Base-by-base conservation (phyloP, 2,888 invertebrate species). In the Nomada goodeniana region DNA sequence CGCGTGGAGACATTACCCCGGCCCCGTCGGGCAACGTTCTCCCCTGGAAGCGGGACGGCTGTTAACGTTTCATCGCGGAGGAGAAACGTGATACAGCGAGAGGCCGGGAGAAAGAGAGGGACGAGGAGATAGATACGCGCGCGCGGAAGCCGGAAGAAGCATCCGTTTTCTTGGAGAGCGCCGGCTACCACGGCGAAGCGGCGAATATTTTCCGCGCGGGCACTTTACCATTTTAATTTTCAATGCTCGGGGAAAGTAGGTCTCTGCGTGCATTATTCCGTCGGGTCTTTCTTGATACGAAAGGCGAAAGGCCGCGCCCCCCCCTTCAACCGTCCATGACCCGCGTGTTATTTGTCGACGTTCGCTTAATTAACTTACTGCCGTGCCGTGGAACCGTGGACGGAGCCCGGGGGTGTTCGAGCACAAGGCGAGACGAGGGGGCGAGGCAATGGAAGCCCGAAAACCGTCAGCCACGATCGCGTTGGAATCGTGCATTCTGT, bases 361-460 rank as follows among this genome's bases (percentile, higher is more conserved):
- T 78, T 85, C 82, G 75, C 61, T 83, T 88, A 88, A 88, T 88
- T 88, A 88, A 88, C 82, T 83, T 85, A 83, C 68, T 52, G 65
- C 44, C 47, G 44, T 20, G 23, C 44, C 18, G 36, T 7, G 68
- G 11, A n/a, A 36, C 29, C 36, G 23, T 60, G n/a, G 50, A 60
- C 42, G n/a, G 5, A 26, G 36, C 10, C 47, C 20, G 4, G 26
- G 74, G 55, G 23, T 23, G 23, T 42, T 57, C 23, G 67, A 57
- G 26, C 47, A 23, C 52, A 5, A 47, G 26, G 20, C 15, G 36
- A 20, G 20, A n/a, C 0, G 53, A 18, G 15, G 42, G 50, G 36
- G 5, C 11, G 18, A 50, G 2, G 13, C 18, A 7, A 4, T 2
- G 20, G 18, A 26, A 20, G 61, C 44, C 63, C 79, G 57, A 76